These are phyloP conservation scores for Palloptera scutellata DNA, from an alignment of 2,888 invertebrate species.

Conservation along the genomic window DNA sequence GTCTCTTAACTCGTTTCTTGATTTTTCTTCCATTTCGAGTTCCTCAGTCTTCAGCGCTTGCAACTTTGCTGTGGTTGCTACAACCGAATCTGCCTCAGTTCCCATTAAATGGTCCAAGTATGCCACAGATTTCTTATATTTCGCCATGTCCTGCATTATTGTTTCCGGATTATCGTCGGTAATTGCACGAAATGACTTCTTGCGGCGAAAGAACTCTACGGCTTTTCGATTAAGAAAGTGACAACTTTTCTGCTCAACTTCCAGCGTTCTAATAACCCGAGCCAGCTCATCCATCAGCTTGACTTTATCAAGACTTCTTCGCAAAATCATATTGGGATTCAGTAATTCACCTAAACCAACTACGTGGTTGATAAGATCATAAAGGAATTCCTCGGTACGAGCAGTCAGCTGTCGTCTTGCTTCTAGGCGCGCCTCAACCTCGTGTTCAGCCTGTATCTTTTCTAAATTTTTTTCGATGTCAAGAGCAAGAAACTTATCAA, in stretches of 20 bases:
- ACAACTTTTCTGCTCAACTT: slow-evolving; percentile 35
- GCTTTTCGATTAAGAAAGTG: slow-evolving; percentile 46
- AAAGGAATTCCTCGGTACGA: slow-evolving; percentile 39
- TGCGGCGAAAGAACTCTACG: slow-evolving; percentile 48
- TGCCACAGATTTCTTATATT: slow-evolving; percentile 36
- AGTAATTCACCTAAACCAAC: slow-evolving; percentile 38
- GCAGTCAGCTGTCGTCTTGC: slow-evolving; percentile 6
- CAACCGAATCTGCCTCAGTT: slow-evolving; percentile 33
- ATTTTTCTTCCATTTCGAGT: slow-evolving; percentile 9
- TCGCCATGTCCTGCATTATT: neutral
- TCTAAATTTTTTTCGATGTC: neutral
- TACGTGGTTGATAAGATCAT: slow-evolving; percentile 36
- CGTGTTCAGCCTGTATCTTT: neutral
- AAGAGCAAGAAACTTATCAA: no score
- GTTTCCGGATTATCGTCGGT: slow-evolving; percentile 35
- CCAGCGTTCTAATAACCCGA: slow-evolving; percentile 6
- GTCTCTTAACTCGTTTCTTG: slow-evolving; percentile 13
- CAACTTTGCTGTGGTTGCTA: neutral
- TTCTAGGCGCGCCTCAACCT: slow-evolving; percentile 4
- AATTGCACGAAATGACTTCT: slow-evolving; percentile 42
- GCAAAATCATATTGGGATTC: slow-evolving; percentile 27
- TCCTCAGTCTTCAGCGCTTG: slow-evolving; percentile 5
- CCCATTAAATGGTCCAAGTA: slow-evolving; percentile 40
- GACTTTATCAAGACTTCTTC: slow-evolving; percentile 43
- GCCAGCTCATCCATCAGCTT: slow-evolving; percentile 40